Percentiles rank a stretch among this genome's conserved stretches.
These are phyloP conservation scores for Caenorhabditis remanei DNA, from an alignment of 1,140 invertebrate genomes.

Conservation along the genomic window DNA sequence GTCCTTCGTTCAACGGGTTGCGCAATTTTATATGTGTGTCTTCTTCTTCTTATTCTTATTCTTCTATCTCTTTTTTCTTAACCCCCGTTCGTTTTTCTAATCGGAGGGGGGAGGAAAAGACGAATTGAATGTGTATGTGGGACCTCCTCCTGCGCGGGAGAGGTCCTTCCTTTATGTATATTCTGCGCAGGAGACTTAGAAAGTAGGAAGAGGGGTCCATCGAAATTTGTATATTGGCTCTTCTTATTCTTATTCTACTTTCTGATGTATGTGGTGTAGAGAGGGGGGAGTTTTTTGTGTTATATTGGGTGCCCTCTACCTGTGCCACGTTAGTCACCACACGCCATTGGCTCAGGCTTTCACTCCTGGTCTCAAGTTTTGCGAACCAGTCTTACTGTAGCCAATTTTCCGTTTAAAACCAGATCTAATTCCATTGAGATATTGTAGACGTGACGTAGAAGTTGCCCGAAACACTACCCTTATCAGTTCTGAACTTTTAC, in stretches of 20 bases:
- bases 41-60: not conserved
- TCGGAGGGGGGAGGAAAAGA: not conserved
- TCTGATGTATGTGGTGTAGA: conserved; percentile 6
- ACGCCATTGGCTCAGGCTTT: too few relatives aligned
- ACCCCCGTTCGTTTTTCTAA: conserved; percentile 30
- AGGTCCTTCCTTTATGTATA: not conserved
- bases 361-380: too few relatives aligned
- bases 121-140: not conserved
- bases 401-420: too few relatives aligned
- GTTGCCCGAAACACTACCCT: not conserved
- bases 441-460: too few relatives aligned
- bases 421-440: too few relatives aligned
- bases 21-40: conserved; percentile 45
- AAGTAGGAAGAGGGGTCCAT: conserved; percentile 7
- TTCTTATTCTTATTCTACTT: conserved; percentile 1
- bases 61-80: conserved; percentile 14
- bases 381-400: too few relatives aligned
- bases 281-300: not conserved
- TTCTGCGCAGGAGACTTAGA: not conserved
- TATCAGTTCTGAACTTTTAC: conserved; percentile 16
- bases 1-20: conserved; percentile 15
- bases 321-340: too few relatives aligned
- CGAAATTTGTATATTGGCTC: conserved; percentile 37
- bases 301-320: too few relatives aligned
- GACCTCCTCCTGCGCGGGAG: conserved; percentile 41